Percentiles rank a stretch among this genome's conserved stretches.
Evolutionary conservation across 2,797 vertebrate genomes (phyloP).

Genomic region (Oreortyx pictus): DNA sequence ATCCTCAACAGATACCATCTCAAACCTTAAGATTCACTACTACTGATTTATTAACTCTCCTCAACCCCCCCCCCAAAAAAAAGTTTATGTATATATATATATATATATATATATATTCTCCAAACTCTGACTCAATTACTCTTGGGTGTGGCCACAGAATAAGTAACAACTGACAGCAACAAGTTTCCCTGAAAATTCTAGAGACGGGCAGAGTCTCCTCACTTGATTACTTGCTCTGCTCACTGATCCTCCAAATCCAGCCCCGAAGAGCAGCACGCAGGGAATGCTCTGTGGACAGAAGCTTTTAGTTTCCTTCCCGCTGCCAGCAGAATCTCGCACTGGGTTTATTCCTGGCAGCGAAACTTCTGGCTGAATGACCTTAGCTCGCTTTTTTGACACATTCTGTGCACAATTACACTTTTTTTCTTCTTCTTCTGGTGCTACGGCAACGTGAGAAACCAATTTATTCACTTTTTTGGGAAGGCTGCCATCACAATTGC

Average conservation of each 20-base stretch:
- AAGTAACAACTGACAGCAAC: background rate
- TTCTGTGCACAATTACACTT: background rate
- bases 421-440: background rate
- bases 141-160: background rate
- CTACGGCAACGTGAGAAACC: background rate
- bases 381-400: constrained; percentile 16
- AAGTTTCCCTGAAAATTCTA: constrained; percentile 1
- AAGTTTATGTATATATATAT: background rate
- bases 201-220: background rate
- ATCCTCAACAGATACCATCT: background rate
- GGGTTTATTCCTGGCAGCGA: constrained; percentile 52
- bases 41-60: background rate
- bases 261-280: background rate
- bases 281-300: constrained; percentile 42
- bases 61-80: too few relatives aligned
- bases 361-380: constrained; percentile 44
- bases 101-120: background rate
- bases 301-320: constrained; percentile 4
- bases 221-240: background rate
- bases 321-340: constrained; percentile 18
- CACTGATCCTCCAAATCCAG: constrained; percentile 49
- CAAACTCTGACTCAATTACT: background rate
- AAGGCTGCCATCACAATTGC: background rate
- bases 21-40: background rate
- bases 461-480: background rate